Evolutionary conservation across 2,888 invertebrate genomes (phyloP), one percentile per base, ranked within the genome.

Genomic region (Andricus quercusramuli): DNA sequence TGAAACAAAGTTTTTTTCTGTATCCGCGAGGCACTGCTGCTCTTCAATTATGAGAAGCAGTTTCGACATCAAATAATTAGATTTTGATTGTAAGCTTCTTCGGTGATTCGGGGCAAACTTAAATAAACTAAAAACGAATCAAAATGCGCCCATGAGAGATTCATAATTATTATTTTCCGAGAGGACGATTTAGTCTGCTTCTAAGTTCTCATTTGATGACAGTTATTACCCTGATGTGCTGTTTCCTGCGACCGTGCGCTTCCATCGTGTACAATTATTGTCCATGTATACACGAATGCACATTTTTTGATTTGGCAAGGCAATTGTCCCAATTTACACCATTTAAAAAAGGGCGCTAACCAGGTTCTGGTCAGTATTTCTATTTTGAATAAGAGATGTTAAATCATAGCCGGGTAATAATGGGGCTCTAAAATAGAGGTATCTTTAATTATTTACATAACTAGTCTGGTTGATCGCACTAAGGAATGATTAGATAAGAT

Each of bases 231-330:
- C 89, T 92, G 92, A 92, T 92, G 90, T 87, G 90, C 90, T 89
- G 92, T 92, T 92, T 92, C 92, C 92, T 91, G 91, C 90, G 91
- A 86, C 91, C 91, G 87, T 92, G 91, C 90, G 89, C 88, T 83
- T 86, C 89, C 86, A 87, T 85, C 15, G 44, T 47, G 15, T 47
- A 17, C 44, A 47, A 47, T 47, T 47, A 47, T 47, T 9, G 15
- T 47, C 15, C 44, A 47, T 47, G 4, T 17, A 47, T 17, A 47
- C 15, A 47, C 15, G 17, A 15, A 47, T 1, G 4, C 4, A 47
- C 3, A 47, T 47, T 15, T 47, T 47, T 47, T 15, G 3, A 47
- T 47, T 47, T 47, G 1, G 15, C 44, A 17, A 47, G 44, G 15
- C 44, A 8, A 2, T 41, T 41, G 1, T 41, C 41, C 32, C 4